These are phyloP conservation scores for Fulica atra DNA, from an alignment of 2,113 vertebrate species.

Conservation along the genomic window DNA sequence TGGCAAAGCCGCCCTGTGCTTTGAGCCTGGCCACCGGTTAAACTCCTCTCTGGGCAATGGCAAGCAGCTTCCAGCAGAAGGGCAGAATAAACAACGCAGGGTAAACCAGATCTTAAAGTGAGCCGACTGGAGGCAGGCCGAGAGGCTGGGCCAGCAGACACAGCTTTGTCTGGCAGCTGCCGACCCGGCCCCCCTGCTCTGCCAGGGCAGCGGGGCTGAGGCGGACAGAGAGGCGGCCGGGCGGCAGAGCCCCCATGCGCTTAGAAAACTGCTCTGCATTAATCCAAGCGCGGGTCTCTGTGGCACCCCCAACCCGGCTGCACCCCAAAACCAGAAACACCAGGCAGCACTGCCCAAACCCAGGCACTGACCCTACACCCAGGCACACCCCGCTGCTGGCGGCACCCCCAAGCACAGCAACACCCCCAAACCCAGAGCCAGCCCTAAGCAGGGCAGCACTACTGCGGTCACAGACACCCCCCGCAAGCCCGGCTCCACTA, in stretches of 20 bases:
- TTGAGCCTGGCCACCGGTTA: neutral
- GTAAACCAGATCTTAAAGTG: neutral
- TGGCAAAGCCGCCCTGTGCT: neutral
- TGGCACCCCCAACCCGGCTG: neutral
- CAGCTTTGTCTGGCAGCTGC: neutral
- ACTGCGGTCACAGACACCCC: neutral
- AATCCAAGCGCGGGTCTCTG: neutral
- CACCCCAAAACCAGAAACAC: neutral
- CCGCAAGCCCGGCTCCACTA: no score
- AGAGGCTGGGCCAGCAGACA: neutral
- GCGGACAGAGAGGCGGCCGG: no score
- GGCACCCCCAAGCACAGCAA: neutral
- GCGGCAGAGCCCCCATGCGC: accelerated
- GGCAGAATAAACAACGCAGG: neutral
- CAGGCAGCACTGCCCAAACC: neutral
- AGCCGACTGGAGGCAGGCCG: neutral
- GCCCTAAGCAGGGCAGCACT: neutral
- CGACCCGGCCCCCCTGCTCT: neutral
- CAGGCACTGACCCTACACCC: neutral
- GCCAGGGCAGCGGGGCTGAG: neutral
- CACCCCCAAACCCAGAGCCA: neutral
- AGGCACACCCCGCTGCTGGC: neutral
- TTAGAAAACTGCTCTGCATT: neutral
- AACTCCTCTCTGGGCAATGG: neutral
- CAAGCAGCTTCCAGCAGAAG: neutral